A percentile compares a stretch with the other conserved stretches of the same genome.
These are phyloP conservation scores for Brachypteracias leptosomus DNA, from an alignment of 2,113 vertebrate genomes.

Conservation along the genomic window DNA sequence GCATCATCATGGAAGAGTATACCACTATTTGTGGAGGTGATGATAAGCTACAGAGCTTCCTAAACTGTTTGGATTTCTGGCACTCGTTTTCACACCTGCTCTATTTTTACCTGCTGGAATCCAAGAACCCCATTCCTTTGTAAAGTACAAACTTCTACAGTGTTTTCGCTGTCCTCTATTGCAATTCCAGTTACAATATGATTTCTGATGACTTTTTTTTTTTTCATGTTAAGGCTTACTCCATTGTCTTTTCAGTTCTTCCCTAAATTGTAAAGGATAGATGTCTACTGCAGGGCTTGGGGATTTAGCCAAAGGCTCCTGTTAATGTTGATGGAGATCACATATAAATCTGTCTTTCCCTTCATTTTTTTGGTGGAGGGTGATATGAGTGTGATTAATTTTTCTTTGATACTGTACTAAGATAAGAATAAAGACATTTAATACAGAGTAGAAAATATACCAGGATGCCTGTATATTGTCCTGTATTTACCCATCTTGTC, in stretches of 20 bases:
- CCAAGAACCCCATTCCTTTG: neutral
- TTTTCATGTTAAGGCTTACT: neutral
- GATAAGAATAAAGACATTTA: neutral
- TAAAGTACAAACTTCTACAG: neutral
- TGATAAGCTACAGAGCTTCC: neutral
- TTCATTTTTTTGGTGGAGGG: neutral
- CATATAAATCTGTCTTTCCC: neutral
- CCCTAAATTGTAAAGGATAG: neutral
- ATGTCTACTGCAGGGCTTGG: neutral
- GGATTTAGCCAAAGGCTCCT: neutral
- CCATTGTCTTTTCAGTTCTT: neutral
- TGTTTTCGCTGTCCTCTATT: neutral
- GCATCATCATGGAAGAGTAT: neutral
- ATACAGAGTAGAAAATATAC: neutral
- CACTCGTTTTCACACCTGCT: neutral
- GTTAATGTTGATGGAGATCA: neutral
- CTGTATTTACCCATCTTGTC: neutral
- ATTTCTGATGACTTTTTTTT: neutral
- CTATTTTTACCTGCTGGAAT: neutral
- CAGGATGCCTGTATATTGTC: neutral
- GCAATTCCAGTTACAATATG: neutral
- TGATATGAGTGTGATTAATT: neutral
- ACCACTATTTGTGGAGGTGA: neutral
- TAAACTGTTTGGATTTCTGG: constrained; percentile 34
- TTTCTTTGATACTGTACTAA: neutral